phyloP scores from a whole-genome alignment of 2,113 vertebrate species.

The Arvicanthis niloticus region DNA sequence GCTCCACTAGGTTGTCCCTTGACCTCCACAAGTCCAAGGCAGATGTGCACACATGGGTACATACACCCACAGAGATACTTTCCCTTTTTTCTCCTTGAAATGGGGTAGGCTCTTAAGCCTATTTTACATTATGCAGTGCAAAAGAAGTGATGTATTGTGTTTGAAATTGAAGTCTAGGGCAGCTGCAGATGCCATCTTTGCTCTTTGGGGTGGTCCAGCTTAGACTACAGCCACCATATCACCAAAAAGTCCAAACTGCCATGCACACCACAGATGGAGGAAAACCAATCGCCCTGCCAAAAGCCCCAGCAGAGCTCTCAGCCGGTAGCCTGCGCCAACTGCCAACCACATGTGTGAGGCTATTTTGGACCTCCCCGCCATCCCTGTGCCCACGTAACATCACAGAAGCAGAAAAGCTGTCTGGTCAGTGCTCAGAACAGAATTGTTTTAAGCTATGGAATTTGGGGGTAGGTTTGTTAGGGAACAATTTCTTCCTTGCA shows the following conservation, averaged over 20 bases:
- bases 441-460: conserved; percentile 53
- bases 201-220: neutral
- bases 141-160: neutral
- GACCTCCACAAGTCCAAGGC: no score
- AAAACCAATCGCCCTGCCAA: conserved; percentile 38
- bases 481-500: conserved; percentile 30
- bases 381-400: conserved; percentile 1
- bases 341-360: conserved; percentile 23
- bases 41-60: rapidly evolving
- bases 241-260: conserved; percentile 34
- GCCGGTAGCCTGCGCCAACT: conserved; percentile 50
- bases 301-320: conserved; percentile 43
- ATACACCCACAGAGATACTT: neutral
- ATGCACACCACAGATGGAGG: conserved; percentile 5
- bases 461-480: neutral
- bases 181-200: neutral
- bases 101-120: neutral
- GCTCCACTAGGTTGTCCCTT: neutral
- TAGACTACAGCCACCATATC: conserved; percentile 30
- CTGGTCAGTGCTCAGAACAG: conserved; percentile 7
- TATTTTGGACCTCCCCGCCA: conserved; percentile 60
- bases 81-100: conserved; percentile 5
- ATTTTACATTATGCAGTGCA: neutral
- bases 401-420: conserved; percentile 22
- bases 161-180: neutral